Evolutionary conservation across 2,113 vertebrate species (phyloP), one percentile per base, ranked within the genome.

Genomic region (Alethe castanea): DNA sequence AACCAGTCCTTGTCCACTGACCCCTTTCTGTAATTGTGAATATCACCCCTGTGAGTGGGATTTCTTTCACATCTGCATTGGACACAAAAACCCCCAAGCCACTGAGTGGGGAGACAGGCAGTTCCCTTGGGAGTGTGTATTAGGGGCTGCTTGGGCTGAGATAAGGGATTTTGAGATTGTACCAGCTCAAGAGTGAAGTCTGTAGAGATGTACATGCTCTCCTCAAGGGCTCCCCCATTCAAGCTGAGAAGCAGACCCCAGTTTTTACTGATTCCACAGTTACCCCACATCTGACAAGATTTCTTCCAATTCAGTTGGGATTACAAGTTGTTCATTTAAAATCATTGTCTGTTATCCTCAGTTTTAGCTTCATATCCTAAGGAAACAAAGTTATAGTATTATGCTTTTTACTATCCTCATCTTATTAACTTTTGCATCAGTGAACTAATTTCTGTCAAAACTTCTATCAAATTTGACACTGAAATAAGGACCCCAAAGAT

Each of bases 1-100:
- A 97, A 88, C 94, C 95, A 88, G 96, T 95, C 96, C 95, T 96
- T 96, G 96, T 95, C 96, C 94, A 95, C 66, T 94, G 95, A 96
- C 72, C 47, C 80, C 67, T 91, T 92, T 96, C 79, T 94, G 81
- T 95, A 73, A 86, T 19, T 90, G 94, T 94, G 61, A 85, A 44
- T 90, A 44, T 50, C 62, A 48, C 74, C 86, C 50, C 38, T 87
- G 62, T 80, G 73, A 77, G 45, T 53, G 81, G 84, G 59, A 92
- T 90, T 89, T 57, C 70, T 92, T 89, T 72, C 57, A 42, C 38
- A 24, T 9, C 40, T 84, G 69, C 69, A 15, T 19, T 47, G 74
- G 57, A 69, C 62, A 73, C 88, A 60, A 42, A 76, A 73, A 8
- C 50, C 76, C 15, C n/a, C 14, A 3, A 36, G 76, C 35, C 83